A percentile compares a stretch with the other conserved stretches of the same genome.
Evolutionary conservation across 1,140 invertebrate genomes (phyloP).

Genomic region (Drosophila watanabei): DNA sequence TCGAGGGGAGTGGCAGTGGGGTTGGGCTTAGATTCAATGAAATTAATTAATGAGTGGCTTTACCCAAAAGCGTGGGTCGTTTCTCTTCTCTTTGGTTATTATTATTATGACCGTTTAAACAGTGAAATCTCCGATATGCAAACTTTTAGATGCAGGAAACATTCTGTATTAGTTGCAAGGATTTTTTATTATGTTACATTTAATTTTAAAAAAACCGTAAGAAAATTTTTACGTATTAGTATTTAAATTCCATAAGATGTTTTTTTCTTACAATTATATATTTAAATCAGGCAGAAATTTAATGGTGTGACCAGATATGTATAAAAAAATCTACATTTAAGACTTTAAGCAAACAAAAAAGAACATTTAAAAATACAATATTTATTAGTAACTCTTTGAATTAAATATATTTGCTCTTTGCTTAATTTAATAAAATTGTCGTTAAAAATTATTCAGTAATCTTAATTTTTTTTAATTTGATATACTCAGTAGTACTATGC

Average conservation of each 20-base stretch:
- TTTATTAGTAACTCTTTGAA: too few species aligned
- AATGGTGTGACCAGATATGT: too few species aligned
- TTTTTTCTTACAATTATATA: too few species aligned
- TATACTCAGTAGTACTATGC: neutral
- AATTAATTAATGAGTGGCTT: slow-evolving; percentile 65
- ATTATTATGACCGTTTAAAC: slow-evolving; percentile 6
- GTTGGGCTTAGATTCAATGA: slow-evolving; percentile 62
- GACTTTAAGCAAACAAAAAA: too few species aligned
- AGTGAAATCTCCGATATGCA: neutral
- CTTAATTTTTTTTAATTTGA: neutral
- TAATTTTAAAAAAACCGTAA: neutral
- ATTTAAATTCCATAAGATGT: too few species aligned
- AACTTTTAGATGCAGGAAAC: neutral
- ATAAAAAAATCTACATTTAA: too few species aligned
- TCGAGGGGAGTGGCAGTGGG: slow-evolving; percentile 12
- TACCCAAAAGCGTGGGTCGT: slow-evolving; percentile 28
- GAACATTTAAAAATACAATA: too few species aligned
- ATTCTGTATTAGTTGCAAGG: neutral
- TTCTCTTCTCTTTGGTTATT: slow-evolving; percentile 29
- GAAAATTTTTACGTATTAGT: neutral
- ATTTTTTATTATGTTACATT: neutral
- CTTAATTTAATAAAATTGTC: neutral
- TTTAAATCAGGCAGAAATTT: too few species aligned
- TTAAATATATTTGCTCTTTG: neutral
- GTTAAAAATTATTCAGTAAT: neutral